Evolutionary conservation across 2,888 invertebrate genomes (phyloP), one percentile per base, ranked within the genome.

Genomic region (Azorinus chamasolen): DNA sequence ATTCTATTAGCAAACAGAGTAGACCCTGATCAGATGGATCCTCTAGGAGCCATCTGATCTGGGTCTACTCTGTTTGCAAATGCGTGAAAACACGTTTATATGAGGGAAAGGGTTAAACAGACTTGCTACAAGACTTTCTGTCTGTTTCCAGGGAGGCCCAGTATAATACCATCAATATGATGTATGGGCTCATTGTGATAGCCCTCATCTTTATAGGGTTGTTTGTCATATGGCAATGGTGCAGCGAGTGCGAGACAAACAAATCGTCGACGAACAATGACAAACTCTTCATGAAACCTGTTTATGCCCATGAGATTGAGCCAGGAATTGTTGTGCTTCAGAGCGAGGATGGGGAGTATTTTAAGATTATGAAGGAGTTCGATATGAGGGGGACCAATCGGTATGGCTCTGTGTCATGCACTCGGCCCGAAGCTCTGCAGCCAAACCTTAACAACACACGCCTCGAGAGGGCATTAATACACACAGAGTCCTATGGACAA

Each of bases 271-370:
- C 55, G 8, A 6, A 27, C 32, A 50, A n/a, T 22, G 27, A 48
- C 18, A 39, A 48, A 43, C 39, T 70, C 6, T 51, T 55, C n/a
- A 51, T 79, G 68, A 78, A 69, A 14, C 71, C 84, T 0, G 74
- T 83, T 1, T 84, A 80, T 25, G 82, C 79, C 0, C 84, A 84
- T 39, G 84, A 84, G 51, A 62, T 84, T 2, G 80, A 83, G 58
- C 82, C 84, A 0, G 84, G 84, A 18, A 57, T 80, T 14, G 72
- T 84, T 32, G 80, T 84, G 1, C 61, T 84, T 1, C 84, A 84
- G 51, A 80, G 82, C 25, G 74, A 76, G 12, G 82, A 83, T 22
- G 84, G 84, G 0, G 79, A 80, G 51, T 83, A 79, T 51, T 84
- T 84, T 41, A 69, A 76, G 43, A 83, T 84, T 24, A 57, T 84